Conservation (phyloP, 2,888 invertebrate genomes). For the Lepidocyrtoides sp. region DNA sequence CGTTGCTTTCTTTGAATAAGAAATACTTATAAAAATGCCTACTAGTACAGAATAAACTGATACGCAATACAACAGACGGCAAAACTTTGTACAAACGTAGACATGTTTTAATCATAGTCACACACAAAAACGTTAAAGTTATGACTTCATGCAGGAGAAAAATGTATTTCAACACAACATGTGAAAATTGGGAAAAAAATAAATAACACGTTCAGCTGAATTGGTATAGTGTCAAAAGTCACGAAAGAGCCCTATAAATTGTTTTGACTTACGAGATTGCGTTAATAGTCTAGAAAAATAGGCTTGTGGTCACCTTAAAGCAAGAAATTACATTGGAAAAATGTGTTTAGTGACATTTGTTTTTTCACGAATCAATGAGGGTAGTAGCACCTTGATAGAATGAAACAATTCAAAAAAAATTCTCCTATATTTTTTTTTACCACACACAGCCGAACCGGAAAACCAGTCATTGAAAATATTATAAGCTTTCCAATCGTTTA, state of each 20-base stretch:
- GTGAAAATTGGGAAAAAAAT: neutral
- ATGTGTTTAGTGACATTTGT: conserved; percentile 1
- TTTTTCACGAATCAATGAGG: neutral
- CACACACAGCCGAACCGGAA: neutral
- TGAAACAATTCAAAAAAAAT: conserved; percentile 12
- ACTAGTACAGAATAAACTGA: neutral
- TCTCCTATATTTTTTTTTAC: conserved; percentile 3
- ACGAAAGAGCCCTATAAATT: conserved; percentile 63
- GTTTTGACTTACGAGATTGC: conserved; percentile 39
- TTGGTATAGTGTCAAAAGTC: conserved; percentile 72
- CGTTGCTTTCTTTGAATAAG: neutral
- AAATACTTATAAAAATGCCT: too few relatives aligned
- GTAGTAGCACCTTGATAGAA: neutral
- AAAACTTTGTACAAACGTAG: too few relatives aligned
- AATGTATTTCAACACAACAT: neutral
- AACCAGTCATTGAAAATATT: neutral
- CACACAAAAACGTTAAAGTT: conserved; percentile 3
- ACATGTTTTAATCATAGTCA: too few relatives aligned
- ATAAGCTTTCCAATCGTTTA: neutral
- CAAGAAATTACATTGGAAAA: neutral
- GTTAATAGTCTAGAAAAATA: neutral
- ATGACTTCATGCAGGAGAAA: conserved; percentile 63
- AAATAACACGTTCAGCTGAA: neutral
- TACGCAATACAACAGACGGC: neutral
- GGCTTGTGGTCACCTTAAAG: neutral